Base-by-base conservation (phyloP, 1,140 invertebrate species). In the Lutraria rhynchaena region DNA sequence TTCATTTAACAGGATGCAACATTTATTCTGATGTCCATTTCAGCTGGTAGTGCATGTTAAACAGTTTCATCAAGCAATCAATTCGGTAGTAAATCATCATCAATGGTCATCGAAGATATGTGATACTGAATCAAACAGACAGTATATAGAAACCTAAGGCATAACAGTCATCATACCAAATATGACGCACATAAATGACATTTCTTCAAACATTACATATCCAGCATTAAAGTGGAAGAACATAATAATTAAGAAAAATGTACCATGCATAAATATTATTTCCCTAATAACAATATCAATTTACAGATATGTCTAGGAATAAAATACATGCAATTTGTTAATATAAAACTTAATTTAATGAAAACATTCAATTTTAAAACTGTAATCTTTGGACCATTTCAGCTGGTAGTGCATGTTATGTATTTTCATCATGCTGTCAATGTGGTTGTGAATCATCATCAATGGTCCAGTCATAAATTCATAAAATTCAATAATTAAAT, bases 11-110 rank as follows among this genome's bases (percentile, higher is more conserved):
- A 46, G 19, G 44, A 46, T 11, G 44, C 44, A 46, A 46, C 9
- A 46, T 46, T 19, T n/a, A n/a, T n/a, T n/a, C 19, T 61, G 1
- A 37, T 33, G 27, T 35, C 58, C 58, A 61, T 33, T 9, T 61
- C 58, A 61, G 58, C 35, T 61, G 58, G 58, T 61, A 61, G 58
- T 61, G 58, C 58, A 61, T 61, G 58, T 61, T 29, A 61, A 7
- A 41, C 7, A n/a, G 27, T 61, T 61, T 61, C 58, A 61, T 61
- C 7, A 37, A 13, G 15, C 31, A 3, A 35, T 61, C 58, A 61
- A 61, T 61, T 2, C 58, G 31, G 27, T 27, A 33, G 13, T 35
- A 17, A 17, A 61, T 61, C 58, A 61, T 61, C 58, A 61, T 41
- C 33, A 37, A 31, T 61, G 58, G 58, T 35, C 37, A 41, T 41